Conservation (phyloP, 2,888 invertebrate genomes). For the Melipona bicolor region DNA sequence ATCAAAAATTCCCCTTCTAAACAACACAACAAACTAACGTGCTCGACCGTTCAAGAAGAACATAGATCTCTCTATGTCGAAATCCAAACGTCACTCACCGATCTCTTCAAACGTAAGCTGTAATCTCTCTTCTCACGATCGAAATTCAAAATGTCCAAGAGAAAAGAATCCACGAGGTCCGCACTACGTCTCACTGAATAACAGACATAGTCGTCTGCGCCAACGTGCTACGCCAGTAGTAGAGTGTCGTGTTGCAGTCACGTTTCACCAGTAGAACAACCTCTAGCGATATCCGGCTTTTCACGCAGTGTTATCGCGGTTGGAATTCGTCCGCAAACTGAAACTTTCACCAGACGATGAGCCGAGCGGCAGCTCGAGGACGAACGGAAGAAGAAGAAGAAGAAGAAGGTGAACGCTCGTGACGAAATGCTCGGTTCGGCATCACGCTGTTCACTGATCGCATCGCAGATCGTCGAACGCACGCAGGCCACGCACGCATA, state of each 20-base stretch:
- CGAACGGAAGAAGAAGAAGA: neutral
- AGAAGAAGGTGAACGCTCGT: neutral
- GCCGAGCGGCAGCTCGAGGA: neutral
- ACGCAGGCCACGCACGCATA: neutral
- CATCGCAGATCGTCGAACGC: constrained; percentile 14
- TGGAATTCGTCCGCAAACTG: too few species aligned
- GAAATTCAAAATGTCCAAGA: neutral
- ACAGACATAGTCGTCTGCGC: neutral
- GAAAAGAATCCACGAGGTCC: neutral
- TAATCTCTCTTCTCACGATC: neutral
- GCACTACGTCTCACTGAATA: neutral
- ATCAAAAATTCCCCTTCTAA: too few species aligned
- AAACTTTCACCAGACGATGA: neutral
- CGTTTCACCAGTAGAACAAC: too few species aligned
- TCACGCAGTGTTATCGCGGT: too few species aligned
- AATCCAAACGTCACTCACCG: too few species aligned
- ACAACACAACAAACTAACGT: too few species aligned
- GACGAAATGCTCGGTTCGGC: constrained; percentile 37
- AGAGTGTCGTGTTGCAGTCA: too few species aligned
- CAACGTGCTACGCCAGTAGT: too few species aligned
- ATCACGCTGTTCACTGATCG: constrained; percentile 51
- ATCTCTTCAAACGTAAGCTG: too few species aligned
- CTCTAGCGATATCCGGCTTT: too few species aligned
- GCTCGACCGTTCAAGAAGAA: too few species aligned
- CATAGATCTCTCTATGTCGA: too few species aligned